These are phyloP conservation scores for Otolemur crassicaudatus DNA, from an alignment of 2,797 vertebrate species.

Conservation along the genomic window DNA sequence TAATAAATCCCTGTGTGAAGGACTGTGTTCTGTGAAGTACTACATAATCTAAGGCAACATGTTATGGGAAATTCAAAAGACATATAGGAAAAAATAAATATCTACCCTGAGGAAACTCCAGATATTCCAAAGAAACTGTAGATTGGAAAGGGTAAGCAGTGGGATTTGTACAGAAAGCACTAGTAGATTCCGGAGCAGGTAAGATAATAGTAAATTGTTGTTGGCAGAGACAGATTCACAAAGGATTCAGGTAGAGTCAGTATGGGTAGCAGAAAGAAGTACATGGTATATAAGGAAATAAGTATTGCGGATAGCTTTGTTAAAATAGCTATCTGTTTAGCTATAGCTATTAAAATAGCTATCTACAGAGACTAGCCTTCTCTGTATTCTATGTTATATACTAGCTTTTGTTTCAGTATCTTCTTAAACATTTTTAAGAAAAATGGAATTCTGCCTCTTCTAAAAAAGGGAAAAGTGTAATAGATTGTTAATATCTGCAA, in stretches of 20 bases:
- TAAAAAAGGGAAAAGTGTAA: constrained; percentile 8
- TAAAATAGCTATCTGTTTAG: background rate
- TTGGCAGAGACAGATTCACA: background rate
- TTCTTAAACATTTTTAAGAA: constrained; percentile 18
- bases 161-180: background rate
- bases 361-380: no score
- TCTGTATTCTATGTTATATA: no score
- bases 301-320: background rate
- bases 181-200: background rate
- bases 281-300: background rate
- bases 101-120: background rate
- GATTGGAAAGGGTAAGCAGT: background rate
- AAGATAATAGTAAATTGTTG: background rate
- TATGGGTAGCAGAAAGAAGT: background rate
- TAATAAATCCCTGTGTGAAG: background rate
- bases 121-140: constrained; percentile 25
- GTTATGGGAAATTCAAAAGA: background rate
- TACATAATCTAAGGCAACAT: background rate
- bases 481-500: background rate
- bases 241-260: background rate
- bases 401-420: background rate
- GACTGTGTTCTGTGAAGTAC: constrained; percentile 1
- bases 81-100: constrained; percentile 24
- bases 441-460: background rate
- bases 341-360: no score